Evolutionary conservation across 2,797 vertebrate genomes (phyloP), one percentile per base, ranked within the genome.

Genomic region (Chelonia mydas): DNA sequence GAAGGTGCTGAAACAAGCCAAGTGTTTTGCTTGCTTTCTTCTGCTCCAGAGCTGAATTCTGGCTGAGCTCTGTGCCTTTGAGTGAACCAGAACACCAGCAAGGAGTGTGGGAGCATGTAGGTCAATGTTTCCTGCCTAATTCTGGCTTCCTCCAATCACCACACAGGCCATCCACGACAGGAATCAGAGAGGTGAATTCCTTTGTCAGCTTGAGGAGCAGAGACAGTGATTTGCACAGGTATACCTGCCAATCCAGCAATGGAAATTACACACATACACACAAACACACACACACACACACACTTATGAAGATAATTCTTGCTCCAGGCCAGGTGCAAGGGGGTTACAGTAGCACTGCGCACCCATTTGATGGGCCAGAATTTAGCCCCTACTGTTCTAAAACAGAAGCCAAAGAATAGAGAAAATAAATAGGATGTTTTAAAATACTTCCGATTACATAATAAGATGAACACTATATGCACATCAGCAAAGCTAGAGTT

Each of bases 401-500:
- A 81, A 91, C 88, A 89, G 1, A 80, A 21, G 51, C n/a, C 33
- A 54, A n/a, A 68, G 16, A 25, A 33, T 25, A 37, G 8, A 54
- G 27, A 45, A 65, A 78, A 13, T 6, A 1, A 2, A n/a, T 84
- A 19, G 61, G 17, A 3, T 68, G 53, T 74, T 5, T 41, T 61
- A 83, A 91, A 2, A 33, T 90, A 2, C 3, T 93, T 89, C 80
- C 51, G 33, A 21, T 93, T 8, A 41, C 49, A 86, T 28, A 68
- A 57, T 49, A n/a, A 84, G 33, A 89, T 17, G 28, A 31, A 83
- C 80, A 23, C 3, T 57, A 53, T 86, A 84, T 84, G 4, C 49
- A 83, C 90, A 81, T 7, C 55, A 81, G 85, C 37, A 96, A 95
- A 88, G 81, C 28, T 89, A 84, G 92, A 95, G 97, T 97, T 97